These are phyloP conservation scores for Quadriops clusia DNA, from an alignment of 2,888 invertebrate species.

Conservation along the genomic window DNA sequence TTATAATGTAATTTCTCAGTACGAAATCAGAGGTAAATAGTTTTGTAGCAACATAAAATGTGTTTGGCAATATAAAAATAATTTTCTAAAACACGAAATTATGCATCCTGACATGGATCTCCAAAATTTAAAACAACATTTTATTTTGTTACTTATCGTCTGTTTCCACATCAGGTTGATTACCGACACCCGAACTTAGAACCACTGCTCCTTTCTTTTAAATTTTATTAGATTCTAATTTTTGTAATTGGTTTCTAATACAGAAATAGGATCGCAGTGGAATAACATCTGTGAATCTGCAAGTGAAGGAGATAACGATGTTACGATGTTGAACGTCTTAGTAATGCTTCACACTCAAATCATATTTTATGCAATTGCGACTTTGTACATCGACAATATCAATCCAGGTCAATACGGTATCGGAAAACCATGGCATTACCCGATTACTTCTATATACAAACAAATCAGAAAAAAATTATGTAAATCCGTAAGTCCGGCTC, in stretches of 20 bases:
- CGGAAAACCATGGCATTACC: constrained; percentile 37
- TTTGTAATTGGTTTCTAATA: constrained; percentile 14
- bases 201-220: constrained; percentile 4
- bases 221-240: constrained; percentile 7
- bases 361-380: constrained; percentile 40
- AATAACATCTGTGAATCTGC: constrained; percentile 34
- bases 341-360: constrained; percentile 40
- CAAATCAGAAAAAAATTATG: neutral
- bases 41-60: neutral
- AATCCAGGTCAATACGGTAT: constrained; percentile 51
- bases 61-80: neutral
- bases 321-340: constrained; percentile 32
- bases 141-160: no score
- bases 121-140: no score
- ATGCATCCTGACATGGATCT: no score
- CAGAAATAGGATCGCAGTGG: constrained; percentile 39
- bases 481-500: no score
- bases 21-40: constrained; percentile 29
- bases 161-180: no score
- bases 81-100: no score
- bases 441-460: constrained; percentile 7
- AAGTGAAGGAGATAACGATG: constrained; percentile 25
- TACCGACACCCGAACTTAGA: no score
- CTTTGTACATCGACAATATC: constrained; percentile 47
- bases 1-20: constrained; percentile 27